These are phyloP conservation scores for Xiphophorus maculatus DNA, from an alignment of 2,113 vertebrate species.

Conservation along the genomic window DNA sequence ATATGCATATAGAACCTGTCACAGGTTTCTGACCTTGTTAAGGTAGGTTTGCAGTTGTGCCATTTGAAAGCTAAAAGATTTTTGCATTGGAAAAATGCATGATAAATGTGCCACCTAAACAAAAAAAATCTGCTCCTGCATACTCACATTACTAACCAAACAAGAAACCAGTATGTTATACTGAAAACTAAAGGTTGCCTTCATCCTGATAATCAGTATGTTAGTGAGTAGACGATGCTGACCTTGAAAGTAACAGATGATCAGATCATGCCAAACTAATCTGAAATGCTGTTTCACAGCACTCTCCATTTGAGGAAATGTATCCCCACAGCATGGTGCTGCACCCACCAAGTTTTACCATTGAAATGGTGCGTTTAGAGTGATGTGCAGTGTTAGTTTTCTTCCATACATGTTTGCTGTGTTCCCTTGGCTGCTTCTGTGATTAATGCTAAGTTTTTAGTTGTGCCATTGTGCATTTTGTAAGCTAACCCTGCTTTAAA, in stretches of 20 bases:
- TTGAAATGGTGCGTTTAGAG: neutral
- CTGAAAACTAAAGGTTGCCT: neutral
- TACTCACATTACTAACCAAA: neutral
- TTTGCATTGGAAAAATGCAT: slow-evolving; percentile 15
- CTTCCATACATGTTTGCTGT: too few relatives aligned
- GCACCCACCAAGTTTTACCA: neutral
- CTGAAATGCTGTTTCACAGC: neutral
- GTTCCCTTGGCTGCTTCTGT: neutral
- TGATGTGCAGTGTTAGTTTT: neutral
- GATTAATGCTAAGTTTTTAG: neutral
- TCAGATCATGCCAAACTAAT: neutral
- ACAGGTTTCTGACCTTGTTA: too few relatives aligned
- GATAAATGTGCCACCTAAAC: slow-evolving; percentile 14
- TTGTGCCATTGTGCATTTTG: neutral
- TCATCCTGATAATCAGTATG: neutral
- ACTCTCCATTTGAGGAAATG: neutral
- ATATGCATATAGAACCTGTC: neutral
- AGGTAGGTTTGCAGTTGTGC: too few relatives aligned
- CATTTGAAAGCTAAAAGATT: too few relatives aligned
- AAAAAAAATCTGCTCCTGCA: neutral
- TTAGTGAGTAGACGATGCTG: neutral
- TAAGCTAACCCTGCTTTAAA: too few relatives aligned
- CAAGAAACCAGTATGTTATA: neutral
- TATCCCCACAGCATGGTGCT: neutral
- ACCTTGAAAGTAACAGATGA: neutral